Base-by-base conservation (phyloP, 2,113 vertebrate genomes). In the Nestor notabilis region DNA sequence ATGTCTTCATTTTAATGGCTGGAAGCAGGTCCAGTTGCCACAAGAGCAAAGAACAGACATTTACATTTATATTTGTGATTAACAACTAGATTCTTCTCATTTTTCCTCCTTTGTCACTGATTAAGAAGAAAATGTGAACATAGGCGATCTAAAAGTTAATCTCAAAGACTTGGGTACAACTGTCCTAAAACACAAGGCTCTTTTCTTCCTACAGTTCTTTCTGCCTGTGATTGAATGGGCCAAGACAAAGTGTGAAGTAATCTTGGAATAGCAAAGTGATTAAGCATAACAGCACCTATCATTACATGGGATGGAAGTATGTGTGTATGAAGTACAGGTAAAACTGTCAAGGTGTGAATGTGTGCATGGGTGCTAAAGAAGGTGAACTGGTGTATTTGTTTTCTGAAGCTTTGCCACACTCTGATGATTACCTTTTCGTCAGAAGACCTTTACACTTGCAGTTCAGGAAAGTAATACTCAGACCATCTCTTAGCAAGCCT, bases 211-310 rank as follows among this genome's bases (percentile, higher is more conserved):
- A 19, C 20, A 43, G 2, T 23, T 58, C 13, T 60, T 90, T 27
- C n/a, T 69, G n/a, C 19, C 27, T 33, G 13, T 72, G 43, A 49
- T 7, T 35, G 28, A 76, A 77, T 3, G 5, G 35, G 5, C 25
- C 16, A 46, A 72, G 27, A 49, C 10, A 60, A 58, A 56, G 27
- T 0, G 0, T 1, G 4, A 77, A 91, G 39, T 4, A 43, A 16
- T 16, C 8, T 19, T 65, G 41, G 15, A 79, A 71, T 3, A 63
- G 5, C 0, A 0, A 60, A 29, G 9, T 16, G 6, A 68, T 9
- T 18, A 52, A 55, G 14, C 0, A 0, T 17, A 78, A 24, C 33
- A 18, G 7, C 7, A 63, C 3, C 27, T 25, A 21, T 14, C 3
- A 31, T 63, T 83, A 47, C 7, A 43, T 10, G 7, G 13, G 23